A percentile compares a stretch with the other conserved stretches of the same genome.
Evolutionary conservation across 2,888 invertebrate genomes (phyloP).

Genomic region (Tetragnatha montana): DNA sequence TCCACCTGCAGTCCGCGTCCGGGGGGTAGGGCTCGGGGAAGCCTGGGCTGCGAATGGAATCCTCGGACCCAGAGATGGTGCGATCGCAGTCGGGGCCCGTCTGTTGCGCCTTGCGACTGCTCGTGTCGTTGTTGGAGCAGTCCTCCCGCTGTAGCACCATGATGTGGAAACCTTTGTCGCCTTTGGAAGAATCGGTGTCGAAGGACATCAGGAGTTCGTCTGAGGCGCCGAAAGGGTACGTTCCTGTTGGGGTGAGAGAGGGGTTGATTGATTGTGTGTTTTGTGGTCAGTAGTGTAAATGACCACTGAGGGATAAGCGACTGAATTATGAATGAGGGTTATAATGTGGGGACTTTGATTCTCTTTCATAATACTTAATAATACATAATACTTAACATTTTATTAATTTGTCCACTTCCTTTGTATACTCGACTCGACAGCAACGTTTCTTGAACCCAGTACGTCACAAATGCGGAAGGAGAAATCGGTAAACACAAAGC

Average conservation of each 20-base stretch:
- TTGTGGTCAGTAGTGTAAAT: too few species aligned
- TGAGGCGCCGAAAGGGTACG: conserved; percentile 44
- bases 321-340: too few species aligned
- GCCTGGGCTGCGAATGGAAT: conserved; percentile 68
- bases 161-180: conserved; percentile 55
- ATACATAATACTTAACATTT: too few species aligned
- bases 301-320: too few species aligned
- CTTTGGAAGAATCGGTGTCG: conserved; percentile 44
- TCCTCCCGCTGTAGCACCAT: conserved; percentile 26
- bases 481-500: too few species aligned
- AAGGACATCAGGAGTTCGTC: conserved; percentile 51
- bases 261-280: neutral
- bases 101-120: conserved; percentile 27
- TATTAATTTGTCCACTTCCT: too few species aligned
- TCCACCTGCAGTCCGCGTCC: conserved; percentile 71
- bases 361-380: too few species aligned
- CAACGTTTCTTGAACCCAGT: too few species aligned
- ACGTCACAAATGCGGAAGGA: too few species aligned
- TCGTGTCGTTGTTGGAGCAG: conserved; percentile 8
- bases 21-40: conserved; percentile 71
- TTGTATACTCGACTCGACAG: too few species aligned
- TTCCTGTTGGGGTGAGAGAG: conserved; percentile 32
- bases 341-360: too few species aligned
- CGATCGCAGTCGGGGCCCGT: conserved; percentile 64
- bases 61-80: conserved; percentile 54